A percentile compares a stretch with the other conserved stretches of the same genome.
Evolutionary conservation across 2,888 invertebrate genomes (phyloP).

Genomic region (Baccha elongata): DNA sequence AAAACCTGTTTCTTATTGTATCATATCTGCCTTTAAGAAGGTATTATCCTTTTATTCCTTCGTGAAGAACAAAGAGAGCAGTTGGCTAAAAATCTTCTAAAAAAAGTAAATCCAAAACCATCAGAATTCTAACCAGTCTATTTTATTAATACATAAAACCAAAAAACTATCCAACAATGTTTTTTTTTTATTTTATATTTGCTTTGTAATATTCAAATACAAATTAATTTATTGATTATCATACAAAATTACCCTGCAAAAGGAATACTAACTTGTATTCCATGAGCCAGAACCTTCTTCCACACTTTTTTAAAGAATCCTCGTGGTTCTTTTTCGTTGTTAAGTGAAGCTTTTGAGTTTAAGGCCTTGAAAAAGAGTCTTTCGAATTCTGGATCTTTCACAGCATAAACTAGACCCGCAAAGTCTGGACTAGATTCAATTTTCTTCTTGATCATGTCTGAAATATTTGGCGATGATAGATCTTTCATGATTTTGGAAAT

Average conservation of each 20-base stretch:
- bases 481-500: neutral
- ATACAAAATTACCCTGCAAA: slow-evolving; percentile 1
- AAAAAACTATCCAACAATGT: no score
- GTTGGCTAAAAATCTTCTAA: no score
- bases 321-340: neutral
- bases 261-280: slow-evolving; percentile 1
- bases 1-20: no score
- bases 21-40: no score
- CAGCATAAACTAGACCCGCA: neutral
- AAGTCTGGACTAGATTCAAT: neutral
- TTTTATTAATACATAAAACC: no score
- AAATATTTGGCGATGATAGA: neutral
- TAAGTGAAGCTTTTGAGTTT: neutral
- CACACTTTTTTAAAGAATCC: slow-evolving; percentile 16
- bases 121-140: no score
- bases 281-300: slow-evolving; percentile 9
- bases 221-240: no score
- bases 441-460: slow-evolving; percentile 10
- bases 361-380: slow-evolving; percentile 1
- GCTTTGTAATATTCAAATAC: no score
- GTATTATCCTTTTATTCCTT: no score
- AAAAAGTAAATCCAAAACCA: no score
- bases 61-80: no score
- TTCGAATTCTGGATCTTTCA: slow-evolving; percentile 28
- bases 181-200: no score